Evolutionary conservation across 2,113 vertebrate species (phyloP), one percentile per base, ranked within the genome.

Genomic region (Cryptotis parvus): DNA sequence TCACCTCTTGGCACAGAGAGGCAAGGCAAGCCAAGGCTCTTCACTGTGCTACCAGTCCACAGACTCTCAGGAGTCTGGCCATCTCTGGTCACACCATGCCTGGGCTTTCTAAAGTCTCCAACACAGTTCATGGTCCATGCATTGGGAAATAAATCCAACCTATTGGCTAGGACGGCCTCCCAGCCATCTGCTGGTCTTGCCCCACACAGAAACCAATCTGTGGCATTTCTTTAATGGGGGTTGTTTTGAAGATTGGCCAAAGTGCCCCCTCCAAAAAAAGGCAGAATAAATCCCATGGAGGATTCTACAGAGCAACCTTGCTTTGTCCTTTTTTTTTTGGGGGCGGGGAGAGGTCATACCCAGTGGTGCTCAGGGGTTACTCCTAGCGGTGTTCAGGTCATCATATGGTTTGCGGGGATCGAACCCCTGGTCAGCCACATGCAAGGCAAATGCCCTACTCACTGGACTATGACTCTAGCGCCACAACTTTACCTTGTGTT

Each of bases 401-500:
- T n/a, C n/a, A n/a, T n/a, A n/a, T n/a, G n/a, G n/a, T n/a, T n/a
- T n/a, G n/a, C n/a, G n/a, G n/a, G n/a, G n/a, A n/a, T n/a, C n/a
- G n/a, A n/a, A n/a, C n/a, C n/a, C n/a, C n/a, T n/a, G n/a, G n/a
- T n/a, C n/a, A n/a, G n/a, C n/a, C n/a, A n/a, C n/a, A n/a, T n/a
- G n/a, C n/a, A n/a, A n/a, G n/a, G n/a, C n/a, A n/a, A n/a, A n/a
- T n/a, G n/a, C n/a, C n/a, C n/a, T n/a, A n/a, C n/a, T n/a, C n/a
- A n/a, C n/a, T n/a, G n/a, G n/a, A n/a, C n/a, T n/a, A n/a, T n/a
- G n/a, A n/a, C n/a, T n/a, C n/a, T n/a, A n/a, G n/a, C n/a, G n/a
- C n/a, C n/a, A n/a, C 84, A 83, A 35, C 35, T 52, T 55, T 65
- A 52, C 78, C 90, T 94, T 91, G 84, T 45, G 85, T 70, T 79